These are phyloP conservation scores for Echinometra lucunter DNA, from an alignment of 53 echinoderm and acorn worm genomes.

Conservation along the genomic window DNA sequence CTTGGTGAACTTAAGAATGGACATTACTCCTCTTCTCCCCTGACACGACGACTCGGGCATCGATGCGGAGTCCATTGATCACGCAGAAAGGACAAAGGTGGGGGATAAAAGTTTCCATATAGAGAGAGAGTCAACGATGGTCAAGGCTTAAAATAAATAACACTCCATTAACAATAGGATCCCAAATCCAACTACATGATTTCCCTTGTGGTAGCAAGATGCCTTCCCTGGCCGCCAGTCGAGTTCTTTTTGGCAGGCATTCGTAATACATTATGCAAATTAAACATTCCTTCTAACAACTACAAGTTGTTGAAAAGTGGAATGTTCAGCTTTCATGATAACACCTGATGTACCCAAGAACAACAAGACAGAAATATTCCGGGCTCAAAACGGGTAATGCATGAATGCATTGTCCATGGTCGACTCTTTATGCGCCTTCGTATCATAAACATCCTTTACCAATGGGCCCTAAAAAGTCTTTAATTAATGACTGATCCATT, in stretches of 20 bases:
- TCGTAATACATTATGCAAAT: background rate
- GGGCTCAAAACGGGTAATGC: background rate
- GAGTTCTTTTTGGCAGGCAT: background rate
- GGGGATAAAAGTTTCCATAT: background rate
- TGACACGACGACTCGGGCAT: background rate
- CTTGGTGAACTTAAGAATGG: conserved; percentile 66
- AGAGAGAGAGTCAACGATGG: too few species aligned
- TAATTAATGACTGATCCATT: too few species aligned
- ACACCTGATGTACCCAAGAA: background rate
- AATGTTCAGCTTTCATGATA: background rate
- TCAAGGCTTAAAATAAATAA: background rate
- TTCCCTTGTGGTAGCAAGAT: background rate
- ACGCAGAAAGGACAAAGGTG: background rate
- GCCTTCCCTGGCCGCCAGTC: background rate
- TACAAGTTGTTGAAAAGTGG: background rate
- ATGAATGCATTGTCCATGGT: background rate
- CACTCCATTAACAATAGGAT: background rate
- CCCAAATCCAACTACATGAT: background rate
- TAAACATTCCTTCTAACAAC: background rate
- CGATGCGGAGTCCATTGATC: background rate
- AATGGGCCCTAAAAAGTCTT: too few species aligned
- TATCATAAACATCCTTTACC: too few species aligned
- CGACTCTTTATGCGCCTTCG: background rate
- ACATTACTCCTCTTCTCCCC: background rate
- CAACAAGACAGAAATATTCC: background rate